Evolutionary conservation across 1,140 invertebrate genomes (phyloP).

Genomic region (Limonius californicus): DNA sequence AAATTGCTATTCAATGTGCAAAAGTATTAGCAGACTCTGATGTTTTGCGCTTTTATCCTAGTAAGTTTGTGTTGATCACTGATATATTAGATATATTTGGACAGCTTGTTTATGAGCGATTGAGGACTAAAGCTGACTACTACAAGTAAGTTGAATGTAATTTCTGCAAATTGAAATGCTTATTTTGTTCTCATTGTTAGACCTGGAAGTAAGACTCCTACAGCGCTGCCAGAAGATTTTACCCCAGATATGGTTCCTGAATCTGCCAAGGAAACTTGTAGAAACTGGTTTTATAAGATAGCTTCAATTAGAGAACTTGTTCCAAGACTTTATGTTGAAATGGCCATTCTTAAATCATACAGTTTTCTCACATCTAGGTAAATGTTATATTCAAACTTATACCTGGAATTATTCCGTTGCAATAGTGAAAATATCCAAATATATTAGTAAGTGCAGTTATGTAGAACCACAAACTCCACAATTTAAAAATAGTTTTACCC

Average conservation of each 20-base stretch:
- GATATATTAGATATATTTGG: slow-evolving; percentile 96
- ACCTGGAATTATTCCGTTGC: too few species aligned
- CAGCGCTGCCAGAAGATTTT: slow-evolving; percentile 63
- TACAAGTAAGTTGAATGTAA: slow-evolving; percentile 51
- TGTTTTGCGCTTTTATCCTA: slow-evolving; percentile 93
- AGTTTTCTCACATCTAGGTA: slow-evolving; percentile 69
- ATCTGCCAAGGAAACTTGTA: slow-evolving; percentile 90
- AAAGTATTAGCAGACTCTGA: slow-evolving; percentile 86
- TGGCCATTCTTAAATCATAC: slow-evolving; percentile 89
- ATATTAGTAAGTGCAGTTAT: too few species aligned
- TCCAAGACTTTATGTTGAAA: slow-evolving; percentile 92
- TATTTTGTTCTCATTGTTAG: slow-evolving; percentile 29
- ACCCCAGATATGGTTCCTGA: slow-evolving; percentile 77
- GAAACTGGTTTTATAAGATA: slow-evolving; percentile 99
- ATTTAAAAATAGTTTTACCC: too few species aligned
- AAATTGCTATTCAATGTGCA: slow-evolving; percentile 95
- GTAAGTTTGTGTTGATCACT: slow-evolving; percentile 94
- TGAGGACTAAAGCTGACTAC: slow-evolving; percentile 74
- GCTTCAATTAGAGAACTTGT: slow-evolving; percentile 94
- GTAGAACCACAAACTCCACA: too few species aligned
- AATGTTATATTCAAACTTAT: not conserved
- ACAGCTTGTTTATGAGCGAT: slow-evolving; percentile 82
- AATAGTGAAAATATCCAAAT: too few species aligned
- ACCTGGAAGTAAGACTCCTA: slow-evolving; percentile 32
- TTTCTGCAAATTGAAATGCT: slow-evolving; percentile 28